Conservation (phyloP, 35 echinoderm and acorn worm species). For the Ophioderma brevispina region DNA sequence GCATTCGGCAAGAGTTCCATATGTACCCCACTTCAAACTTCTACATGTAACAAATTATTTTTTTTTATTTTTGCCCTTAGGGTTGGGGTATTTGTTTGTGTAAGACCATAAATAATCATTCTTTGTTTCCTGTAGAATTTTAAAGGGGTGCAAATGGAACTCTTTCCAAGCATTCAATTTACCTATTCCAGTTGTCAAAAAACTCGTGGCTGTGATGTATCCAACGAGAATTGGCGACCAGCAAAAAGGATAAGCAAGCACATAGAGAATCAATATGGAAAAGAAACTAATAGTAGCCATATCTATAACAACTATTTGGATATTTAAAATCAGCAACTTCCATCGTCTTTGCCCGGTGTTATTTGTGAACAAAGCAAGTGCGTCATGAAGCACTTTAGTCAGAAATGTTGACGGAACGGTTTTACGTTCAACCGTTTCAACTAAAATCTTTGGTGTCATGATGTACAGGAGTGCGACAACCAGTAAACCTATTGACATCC, state of each 20-base stretch:
- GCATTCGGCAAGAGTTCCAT: no score
- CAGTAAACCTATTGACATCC: conserved; percentile 32
- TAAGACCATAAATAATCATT: no score
- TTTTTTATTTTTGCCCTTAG: no score
- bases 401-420: background rate
- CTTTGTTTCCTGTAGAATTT: no score
- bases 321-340: conserved; percentile 37
- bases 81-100: no score
- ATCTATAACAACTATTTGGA: conserved; percentile 42
- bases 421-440: conserved; percentile 48
- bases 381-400: conserved; percentile 26
- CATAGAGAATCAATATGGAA: conserved; percentile 37
- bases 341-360: conserved; percentile 26
- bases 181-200: conserved; percentile 44
- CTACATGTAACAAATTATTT: no score
- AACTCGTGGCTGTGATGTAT: conserved; percentile 34
- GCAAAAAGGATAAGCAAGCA: conserved; percentile 47
- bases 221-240: conserved; percentile 42
- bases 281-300: background rate
- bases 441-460: conserved; percentile 17
- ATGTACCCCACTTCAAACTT: no score
- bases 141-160: no score
- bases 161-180: no score
- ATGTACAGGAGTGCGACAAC: conserved; percentile 26
- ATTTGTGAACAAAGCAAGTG: conserved; percentile 27